Evolutionary conservation across 2,797 vertebrate genomes (phyloP).

Genomic region (Macrochelys suwanniensis): DNA sequence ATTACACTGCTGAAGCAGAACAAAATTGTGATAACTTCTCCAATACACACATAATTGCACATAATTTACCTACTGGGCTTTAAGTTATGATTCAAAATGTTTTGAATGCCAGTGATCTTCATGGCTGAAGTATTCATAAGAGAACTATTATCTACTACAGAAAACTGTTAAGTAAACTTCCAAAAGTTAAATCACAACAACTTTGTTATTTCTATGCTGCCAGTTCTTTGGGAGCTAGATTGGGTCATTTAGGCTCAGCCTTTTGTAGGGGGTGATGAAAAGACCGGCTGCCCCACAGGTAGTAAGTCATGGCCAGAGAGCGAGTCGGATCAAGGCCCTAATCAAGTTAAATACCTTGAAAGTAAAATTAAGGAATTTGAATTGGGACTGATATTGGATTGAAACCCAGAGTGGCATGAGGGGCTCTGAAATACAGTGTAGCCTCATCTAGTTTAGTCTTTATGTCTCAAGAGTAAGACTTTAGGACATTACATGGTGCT

Average conservation of each 20-base stretch:
- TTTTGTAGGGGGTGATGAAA: background rate
- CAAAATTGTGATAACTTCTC: slow-evolving; percentile 3
- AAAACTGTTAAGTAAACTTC: background rate
- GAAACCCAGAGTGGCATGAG: background rate
- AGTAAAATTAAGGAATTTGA: background rate
- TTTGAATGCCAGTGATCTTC: slow-evolving; percentile 16
- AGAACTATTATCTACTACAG: background rate
- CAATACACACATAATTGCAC: background rate
- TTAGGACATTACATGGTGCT: background rate
- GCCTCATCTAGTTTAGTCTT: background rate
- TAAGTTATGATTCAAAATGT: slow-evolving; percentile 29
- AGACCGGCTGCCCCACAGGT: background rate
- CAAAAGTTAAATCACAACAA: background rate
- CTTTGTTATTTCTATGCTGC: background rate
- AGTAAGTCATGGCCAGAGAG: rapidly evolving
- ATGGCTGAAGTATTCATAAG: background rate
- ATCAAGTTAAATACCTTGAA: background rate
- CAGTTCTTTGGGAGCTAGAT: rapidly evolving
- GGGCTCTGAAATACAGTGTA: background rate
- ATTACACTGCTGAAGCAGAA: slow-evolving; percentile 8
- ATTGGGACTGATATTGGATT: background rate
- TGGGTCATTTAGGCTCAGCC: rapidly evolving
- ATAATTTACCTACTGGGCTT: slow-evolving; percentile 23
- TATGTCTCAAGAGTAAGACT: background rate
- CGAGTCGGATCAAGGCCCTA: background rate